Evolutionary conservation across 2,888 invertebrate species (phyloP).

Genomic region (Ypsolopha scabrella): DNA sequence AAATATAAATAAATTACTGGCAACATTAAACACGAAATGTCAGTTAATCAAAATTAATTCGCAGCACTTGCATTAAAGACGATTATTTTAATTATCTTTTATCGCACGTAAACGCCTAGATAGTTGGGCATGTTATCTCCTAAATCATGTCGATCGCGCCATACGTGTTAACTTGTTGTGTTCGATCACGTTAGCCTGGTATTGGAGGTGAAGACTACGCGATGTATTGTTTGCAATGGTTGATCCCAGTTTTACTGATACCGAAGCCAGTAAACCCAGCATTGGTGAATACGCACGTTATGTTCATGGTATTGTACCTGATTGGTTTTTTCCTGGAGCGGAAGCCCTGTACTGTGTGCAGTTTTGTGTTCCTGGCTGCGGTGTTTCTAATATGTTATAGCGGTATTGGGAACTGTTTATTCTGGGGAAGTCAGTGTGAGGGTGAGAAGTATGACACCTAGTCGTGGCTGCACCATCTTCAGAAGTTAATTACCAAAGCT

Average conservation of each 20-base stretch:
- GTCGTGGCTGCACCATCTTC: slow-evolving; percentile 19
- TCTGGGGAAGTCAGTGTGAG: slow-evolving; percentile 89
- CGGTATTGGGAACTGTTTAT: slow-evolving; percentile 94
- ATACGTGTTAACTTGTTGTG: slow-evolving; percentile 12
- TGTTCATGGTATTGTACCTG: slow-evolving; percentile 97
- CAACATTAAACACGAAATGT: no score
- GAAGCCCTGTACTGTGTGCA: slow-evolving; percentile 97
- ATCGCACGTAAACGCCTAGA: slow-evolving; percentile 12
- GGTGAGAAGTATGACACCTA: slow-evolving; percentile 69
- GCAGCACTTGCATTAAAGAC: no score
- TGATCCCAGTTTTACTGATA: slow-evolving; percentile 95
- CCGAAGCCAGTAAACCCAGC: slow-evolving; percentile 98
- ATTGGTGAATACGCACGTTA: slow-evolving; percentile 94
- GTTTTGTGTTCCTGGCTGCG: slow-evolving; percentile 92
- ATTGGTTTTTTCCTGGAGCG: slow-evolving; percentile 97
- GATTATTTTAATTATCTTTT: not conserved
- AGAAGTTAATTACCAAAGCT: slow-evolving; percentile 23
- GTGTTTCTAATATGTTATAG: slow-evolving; percentile 96
- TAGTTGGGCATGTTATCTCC: slow-evolving; percentile 24
- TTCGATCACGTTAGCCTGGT: not conserved
- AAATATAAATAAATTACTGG: no score
- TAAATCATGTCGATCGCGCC: slow-evolving; percentile 43
- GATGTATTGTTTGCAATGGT: slow-evolving; percentile 98
- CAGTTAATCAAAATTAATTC: no score
- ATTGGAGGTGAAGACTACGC: slow-evolving; percentile 10